Conservation (phyloP, 2,113 vertebrate genomes). For the Rhabdornis inornatus region DNA sequence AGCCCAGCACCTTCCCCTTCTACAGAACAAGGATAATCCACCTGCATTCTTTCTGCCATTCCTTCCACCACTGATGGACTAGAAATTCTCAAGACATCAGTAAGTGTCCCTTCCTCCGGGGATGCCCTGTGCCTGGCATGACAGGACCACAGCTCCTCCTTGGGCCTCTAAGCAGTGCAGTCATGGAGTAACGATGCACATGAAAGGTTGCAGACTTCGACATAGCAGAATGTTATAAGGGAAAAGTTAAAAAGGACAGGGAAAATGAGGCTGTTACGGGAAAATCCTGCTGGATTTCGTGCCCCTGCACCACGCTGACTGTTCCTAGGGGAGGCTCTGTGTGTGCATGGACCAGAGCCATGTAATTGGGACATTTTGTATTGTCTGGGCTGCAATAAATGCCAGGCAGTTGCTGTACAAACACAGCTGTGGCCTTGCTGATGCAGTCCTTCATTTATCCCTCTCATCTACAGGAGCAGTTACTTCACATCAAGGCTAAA, state of each 20-base stretch:
- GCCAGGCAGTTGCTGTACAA: not conserved
- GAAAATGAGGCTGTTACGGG: not conserved
- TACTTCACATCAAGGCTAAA: not conserved
- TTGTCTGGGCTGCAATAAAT: not conserved
- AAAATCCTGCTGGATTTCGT: not conserved
- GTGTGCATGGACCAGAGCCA: not conserved
- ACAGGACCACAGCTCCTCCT: not conserved
- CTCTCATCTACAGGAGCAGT: not conserved
- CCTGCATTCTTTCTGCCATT: not conserved
- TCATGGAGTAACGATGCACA: rapidly evolving
- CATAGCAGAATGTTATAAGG: too few species aligned
- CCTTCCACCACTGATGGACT: rapidly evolving
- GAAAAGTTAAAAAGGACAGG: not conserved
- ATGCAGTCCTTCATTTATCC: not conserved
- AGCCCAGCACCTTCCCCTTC: not conserved
- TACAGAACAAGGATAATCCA: not conserved
- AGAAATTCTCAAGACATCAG: not conserved
- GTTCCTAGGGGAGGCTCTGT: not conserved
- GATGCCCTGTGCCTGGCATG: not conserved
- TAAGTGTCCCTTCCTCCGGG: too few species aligned
- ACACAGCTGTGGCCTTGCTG: not conserved
- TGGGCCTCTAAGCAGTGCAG: too few species aligned
- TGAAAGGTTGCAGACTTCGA: too few species aligned
- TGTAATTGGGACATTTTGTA: not conserved
- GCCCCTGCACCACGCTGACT: not conserved